Percentiles rank a stretch among this genome's conserved stretches.
Conservation (phyloP, 1,140 invertebrate genomes). For the Rhopalosiphum padi region DNA sequence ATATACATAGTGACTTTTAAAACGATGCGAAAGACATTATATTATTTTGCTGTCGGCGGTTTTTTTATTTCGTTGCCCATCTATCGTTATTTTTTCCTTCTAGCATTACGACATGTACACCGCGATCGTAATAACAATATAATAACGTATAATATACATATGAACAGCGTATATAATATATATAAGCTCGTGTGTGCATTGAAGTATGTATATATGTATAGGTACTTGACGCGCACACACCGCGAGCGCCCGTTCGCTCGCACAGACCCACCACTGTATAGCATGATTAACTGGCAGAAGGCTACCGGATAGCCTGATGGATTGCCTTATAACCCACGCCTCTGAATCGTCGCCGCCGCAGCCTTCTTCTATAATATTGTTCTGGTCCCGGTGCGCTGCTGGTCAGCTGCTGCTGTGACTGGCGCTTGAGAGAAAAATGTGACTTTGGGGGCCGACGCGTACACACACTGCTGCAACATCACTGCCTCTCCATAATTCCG, state of each 20-base stretch:
- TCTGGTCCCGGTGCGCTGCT: conserved; percentile 27
- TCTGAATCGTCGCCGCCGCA: neutral
- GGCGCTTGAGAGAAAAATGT: conserved; percentile 41
- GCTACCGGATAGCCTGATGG: conserved; percentile 51
- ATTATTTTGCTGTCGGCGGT: neutral
- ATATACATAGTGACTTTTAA: conserved; percentile 2
- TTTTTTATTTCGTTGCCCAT: neutral
- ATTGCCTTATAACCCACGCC: conserved; percentile 39
- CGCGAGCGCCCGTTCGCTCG: neutral
- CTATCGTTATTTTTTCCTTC: neutral
- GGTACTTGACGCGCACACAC: neutral
- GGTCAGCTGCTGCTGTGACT: neutral
- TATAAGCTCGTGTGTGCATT: neutral
- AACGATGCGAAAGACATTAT: neutral
- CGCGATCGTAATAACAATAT: neutral
- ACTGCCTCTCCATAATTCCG: neutral
- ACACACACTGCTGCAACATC: neutral
- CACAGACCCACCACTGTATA: neutral
- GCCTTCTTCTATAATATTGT: conserved; percentile 22
- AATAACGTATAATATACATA: neutral
- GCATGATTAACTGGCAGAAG: conserved; percentile 48
- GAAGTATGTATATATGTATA: neutral
- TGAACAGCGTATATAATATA: neutral
- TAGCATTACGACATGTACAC: neutral
- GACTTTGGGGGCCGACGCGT: conserved; percentile 30